These are phyloP conservation scores for Apocheima hispidaria DNA, from an alignment of 2,888 invertebrate species.

Conservation along the genomic window DNA sequence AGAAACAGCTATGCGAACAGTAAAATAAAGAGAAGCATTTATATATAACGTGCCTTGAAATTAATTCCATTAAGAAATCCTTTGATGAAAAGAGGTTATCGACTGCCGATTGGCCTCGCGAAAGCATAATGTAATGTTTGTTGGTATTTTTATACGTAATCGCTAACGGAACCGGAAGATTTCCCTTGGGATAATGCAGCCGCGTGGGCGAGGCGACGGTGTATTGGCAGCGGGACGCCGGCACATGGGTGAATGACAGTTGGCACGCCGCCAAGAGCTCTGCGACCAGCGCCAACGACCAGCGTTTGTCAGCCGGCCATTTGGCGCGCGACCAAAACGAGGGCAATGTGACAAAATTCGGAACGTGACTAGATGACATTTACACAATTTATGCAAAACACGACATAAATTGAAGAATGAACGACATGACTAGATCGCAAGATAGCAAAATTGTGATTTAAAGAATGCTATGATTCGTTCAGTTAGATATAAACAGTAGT, in stretches of 20 bases:
- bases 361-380: constrained; percentile 48
- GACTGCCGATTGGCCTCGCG: constrained; percentile 10
- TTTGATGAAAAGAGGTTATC: constrained; percentile 27
- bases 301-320: constrained; percentile 53
- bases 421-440: constrained; percentile 29
- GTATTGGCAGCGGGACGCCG: constrained; percentile 53
- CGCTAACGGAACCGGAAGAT: constrained; percentile 74
- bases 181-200: constrained; percentile 51
- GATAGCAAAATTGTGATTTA: constrained; percentile 24
- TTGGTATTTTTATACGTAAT: constrained; percentile 36
- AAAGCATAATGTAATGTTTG: constrained; percentile 36
- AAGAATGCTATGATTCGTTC: constrained; percentile 25
- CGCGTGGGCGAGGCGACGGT: constrained; percentile 53
- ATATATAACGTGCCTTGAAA: constrained; percentile 25
- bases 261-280: constrained; percentile 57
- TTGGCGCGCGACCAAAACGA: constrained; percentile 68
- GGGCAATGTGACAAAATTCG: constrained; percentile 65
- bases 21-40: constrained; percentile 19
- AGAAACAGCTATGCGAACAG: constrained; percentile 12
- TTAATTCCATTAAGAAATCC: constrained; percentile 26
- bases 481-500: not conserved
- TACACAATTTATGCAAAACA: constrained; percentile 40
- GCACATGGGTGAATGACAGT: constrained; percentile 64
- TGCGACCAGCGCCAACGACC: constrained; percentile 53
- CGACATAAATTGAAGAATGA: constrained; percentile 34